Conservation (phyloP, 2,888 invertebrate species). For the Chrysotoxum bicinctum region DNA sequence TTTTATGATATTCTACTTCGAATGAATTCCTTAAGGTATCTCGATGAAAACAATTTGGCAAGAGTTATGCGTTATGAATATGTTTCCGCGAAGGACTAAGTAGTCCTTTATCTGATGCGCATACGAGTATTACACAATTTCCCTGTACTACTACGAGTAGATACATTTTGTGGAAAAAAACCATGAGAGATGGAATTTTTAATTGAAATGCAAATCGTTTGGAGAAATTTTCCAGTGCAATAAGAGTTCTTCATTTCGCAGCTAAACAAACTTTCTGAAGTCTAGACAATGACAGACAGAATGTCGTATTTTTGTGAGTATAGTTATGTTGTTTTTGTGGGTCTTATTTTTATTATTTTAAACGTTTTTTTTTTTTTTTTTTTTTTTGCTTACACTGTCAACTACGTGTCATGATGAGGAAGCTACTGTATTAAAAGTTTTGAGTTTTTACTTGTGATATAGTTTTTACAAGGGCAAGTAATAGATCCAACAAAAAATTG, state of each 20-base stretch:
- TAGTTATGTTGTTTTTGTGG: background rate
- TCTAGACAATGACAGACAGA: conserved; percentile 51
- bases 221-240: conserved; percentile 30
- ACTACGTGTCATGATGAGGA: too few relatives aligned
- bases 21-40: conserved; percentile 5
- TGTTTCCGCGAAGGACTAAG: conserved; percentile 36
- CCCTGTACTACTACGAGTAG: too few relatives aligned
- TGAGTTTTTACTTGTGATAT: too few relatives aligned
- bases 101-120: background rate
- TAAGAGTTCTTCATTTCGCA: background rate
- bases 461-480: too few relatives aligned
- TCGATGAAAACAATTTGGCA: conserved; percentile 24
- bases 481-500: too few relatives aligned
- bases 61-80: conserved; percentile 52
- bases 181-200: conserved; percentile 59
- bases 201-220: conserved; percentile 64
- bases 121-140: too few relatives aligned
- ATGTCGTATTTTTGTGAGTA: background rate
- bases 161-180: conserved; percentile 2
- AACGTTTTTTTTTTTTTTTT: background rate
- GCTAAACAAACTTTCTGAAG: conserved; percentile 49
- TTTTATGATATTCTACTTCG: background rate
- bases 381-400: background rate
- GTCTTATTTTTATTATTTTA: too few relatives aligned
- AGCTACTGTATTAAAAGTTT: too few relatives aligned